Evolutionary conservation across 2,113 vertebrate genomes (phyloP), one percentile per base, ranked within the genome.

Genomic region (Aptenodytes forsteri): DNA sequence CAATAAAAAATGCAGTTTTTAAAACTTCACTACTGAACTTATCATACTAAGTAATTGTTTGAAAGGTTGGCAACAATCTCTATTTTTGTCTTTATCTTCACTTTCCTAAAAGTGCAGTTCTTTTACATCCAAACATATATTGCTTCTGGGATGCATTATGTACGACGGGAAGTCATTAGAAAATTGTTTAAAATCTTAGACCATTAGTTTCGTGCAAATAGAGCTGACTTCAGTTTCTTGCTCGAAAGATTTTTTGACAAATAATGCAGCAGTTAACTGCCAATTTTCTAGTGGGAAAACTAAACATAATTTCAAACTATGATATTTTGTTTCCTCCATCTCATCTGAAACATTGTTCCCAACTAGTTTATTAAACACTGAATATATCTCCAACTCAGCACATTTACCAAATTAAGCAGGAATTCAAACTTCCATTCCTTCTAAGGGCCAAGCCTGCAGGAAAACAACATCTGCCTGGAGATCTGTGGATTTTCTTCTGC

Each of bases 241-340:
- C 84, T 85, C 79, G 66, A 72, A 91, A 75, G 38, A 78, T 22
- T 76, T 88, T 84, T 79, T 76, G 12, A 83, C 40, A 90, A 76
- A 91, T 72, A 84, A 71, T 11, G 46, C 25, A 52, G 30, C 64
- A 69, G 44, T 72, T 83, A 85, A 87, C 44, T 69, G 78, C 29
- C 49, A 76, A 16, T 80, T 83, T 96, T 85, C 81, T 69, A 93
- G 16, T 79, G 66, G 40, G n/a, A 86, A 94, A 94, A 90, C 29
- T 16, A 92, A 83, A 84, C 9, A 77, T 64, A 3, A 71, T 59
- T 93, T 84, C 32, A 82, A 92, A 82, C 44, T 27, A 56, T 4
- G 1, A 23, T 54, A 84, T 29, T 89, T 92, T 86, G 38, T 54
- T 86, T 85, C 52, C 44, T 80, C 76, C 46, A 80, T 42, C 70